phyloP scores from a whole-genome alignment of 2,113 vertebrate genomes.

The Megaptera novaeangliae region DNA sequence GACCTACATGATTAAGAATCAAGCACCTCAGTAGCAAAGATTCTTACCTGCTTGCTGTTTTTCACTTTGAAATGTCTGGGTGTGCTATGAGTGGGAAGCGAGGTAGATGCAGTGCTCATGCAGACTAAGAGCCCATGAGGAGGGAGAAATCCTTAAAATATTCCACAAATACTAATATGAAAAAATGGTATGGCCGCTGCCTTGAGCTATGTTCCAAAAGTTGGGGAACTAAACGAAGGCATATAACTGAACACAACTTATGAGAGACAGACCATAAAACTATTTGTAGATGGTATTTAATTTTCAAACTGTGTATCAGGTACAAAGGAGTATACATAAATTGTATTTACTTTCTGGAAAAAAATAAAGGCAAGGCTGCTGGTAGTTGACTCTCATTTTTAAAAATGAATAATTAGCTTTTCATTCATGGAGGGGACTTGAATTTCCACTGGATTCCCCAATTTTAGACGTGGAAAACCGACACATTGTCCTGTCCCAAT shows the following conservation, averaged over 20 bases:
- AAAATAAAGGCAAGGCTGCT: neutral
- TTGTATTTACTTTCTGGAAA: neutral
- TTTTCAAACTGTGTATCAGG: neutral
- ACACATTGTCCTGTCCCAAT: neutral
- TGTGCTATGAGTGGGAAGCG: neutral
- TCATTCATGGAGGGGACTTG: neutral
- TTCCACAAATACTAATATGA: neutral
- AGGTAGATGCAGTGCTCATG: neutral
- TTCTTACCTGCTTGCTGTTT: neutral
- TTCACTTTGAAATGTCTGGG: neutral
- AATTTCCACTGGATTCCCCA: neutral
- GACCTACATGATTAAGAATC: neutral
- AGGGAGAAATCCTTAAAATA: neutral
- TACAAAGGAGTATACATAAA: neutral
- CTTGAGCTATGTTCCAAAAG: neutral
- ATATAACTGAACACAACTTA: neutral
- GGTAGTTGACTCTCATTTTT: neutral
- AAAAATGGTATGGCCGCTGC: neutral
- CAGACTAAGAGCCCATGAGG: neutral
- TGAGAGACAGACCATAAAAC: neutral
- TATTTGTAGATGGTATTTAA: neutral
- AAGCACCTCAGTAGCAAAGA: neutral
- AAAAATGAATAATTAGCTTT: neutral
- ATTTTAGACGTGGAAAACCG: neutral
- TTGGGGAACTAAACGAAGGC: neutral